These are phyloP conservation scores for Pontoporia blainvillei DNA, from an alignment of 2,113 vertebrate species.

Conservation along the genomic window DNA sequence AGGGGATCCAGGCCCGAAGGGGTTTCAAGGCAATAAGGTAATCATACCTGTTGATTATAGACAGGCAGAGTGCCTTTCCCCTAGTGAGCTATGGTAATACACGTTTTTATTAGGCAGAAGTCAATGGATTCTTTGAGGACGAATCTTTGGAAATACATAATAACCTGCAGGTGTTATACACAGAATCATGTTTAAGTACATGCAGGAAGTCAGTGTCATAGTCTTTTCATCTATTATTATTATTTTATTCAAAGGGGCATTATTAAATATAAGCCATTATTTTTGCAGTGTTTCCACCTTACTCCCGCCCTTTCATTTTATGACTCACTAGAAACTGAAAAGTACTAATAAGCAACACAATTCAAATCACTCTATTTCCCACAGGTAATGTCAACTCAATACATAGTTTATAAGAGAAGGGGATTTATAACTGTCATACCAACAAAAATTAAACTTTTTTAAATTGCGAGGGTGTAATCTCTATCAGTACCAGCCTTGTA, in stretches of 20 bases:
- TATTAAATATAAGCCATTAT: conserved; percentile 3
- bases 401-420: background rate
- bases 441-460: background rate
- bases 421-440: background rate
- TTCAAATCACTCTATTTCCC: background rate
- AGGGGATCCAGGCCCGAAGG: conserved; percentile 85
- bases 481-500: background rate
- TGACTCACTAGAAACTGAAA: background rate
- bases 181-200: background rate
- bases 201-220: background rate
- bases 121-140: background rate
- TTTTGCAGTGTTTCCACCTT: background rate
- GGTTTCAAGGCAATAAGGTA: conserved; percentile 89
- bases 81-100: background rate
- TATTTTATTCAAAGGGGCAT: background rate
- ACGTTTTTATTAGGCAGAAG: background rate
- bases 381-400: background rate
- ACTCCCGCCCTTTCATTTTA: background rate
- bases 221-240: background rate
- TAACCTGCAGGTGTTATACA: background rate
- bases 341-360: background rate
- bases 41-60: background rate
- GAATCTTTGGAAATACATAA: background rate
- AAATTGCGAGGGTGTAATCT: background rate
- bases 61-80: background rate